phyloP scores from a whole-genome alignment of 2,888 invertebrate species.

The Hyppa rectilinea region DNA sequence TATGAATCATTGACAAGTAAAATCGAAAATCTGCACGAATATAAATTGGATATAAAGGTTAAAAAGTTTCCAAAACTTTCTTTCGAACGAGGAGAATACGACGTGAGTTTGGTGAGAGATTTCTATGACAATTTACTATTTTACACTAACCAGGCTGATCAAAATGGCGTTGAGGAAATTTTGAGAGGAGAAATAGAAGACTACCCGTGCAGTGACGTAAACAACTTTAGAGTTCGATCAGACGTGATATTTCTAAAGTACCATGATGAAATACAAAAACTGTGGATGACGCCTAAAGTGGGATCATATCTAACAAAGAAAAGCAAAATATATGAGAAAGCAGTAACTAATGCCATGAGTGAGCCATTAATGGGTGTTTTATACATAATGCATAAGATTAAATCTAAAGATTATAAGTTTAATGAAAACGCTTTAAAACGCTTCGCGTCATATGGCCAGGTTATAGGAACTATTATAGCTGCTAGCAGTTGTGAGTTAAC shows the following conservation, averaged over 20 bases:
- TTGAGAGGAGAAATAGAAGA: slow-evolving; percentile 8
- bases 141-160: slow-evolving; percentile 7
- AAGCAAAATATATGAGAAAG: not conserved
- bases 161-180: slow-evolving; percentile 3
- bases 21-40: no score
- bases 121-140: not conserved
- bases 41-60: no score
- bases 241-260: slow-evolving; percentile 1
- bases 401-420: not conserved
- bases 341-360: not conserved
- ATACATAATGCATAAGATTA: not conserved
- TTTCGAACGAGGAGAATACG: not conserved
- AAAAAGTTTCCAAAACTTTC: not conserved
- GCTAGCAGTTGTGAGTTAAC: not conserved
- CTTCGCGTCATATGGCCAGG: not conserved
- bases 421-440: not conserved
- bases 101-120: not conserved
- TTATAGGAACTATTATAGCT: not conserved
- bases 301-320: slow-evolving; percentile 11
- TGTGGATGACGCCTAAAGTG: not conserved
- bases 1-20: no score
- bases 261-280: slow-evolving; percentile 8
- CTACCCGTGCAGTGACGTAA: not conserved
- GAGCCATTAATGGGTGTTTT: slow-evolving; percentile 2
- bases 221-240: not conserved